Conservation (phyloP, 2,113 vertebrate species). For the Mirounga angustirostris region DNA sequence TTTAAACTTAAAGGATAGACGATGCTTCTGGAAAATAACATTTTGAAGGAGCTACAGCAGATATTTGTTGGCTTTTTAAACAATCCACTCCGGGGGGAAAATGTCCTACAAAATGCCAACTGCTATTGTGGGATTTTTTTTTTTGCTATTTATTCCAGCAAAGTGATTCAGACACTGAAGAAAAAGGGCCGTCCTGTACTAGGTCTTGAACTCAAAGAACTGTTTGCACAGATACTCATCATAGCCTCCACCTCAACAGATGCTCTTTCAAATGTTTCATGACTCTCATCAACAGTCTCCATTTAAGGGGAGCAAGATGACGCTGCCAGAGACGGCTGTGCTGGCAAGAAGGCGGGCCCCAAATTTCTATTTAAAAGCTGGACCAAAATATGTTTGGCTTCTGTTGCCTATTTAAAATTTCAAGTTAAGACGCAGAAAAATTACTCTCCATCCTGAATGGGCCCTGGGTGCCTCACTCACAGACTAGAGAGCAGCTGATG, state of each 20-base stretch:
- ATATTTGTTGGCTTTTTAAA: neutral
- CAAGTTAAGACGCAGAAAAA: constrained; percentile 24
- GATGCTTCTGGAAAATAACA: constrained; percentile 58
- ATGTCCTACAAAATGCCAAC: constrained; percentile 31
- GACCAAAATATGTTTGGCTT: constrained; percentile 56
- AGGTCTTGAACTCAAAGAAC: constrained; percentile 59
- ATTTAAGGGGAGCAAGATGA: neutral
- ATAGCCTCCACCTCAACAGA: constrained; percentile 57
- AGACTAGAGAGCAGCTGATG: neutral
- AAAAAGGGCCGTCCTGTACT: constrained; percentile 32
- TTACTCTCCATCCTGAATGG: constrained; percentile 42
- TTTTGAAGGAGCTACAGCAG: neutral
- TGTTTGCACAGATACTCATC: constrained; percentile 16
- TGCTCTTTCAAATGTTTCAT: constrained; percentile 50
- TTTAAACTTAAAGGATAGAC: neutral
- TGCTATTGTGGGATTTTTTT: neutral
- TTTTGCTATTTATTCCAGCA: constrained; percentile 53
- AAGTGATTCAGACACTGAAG: constrained; percentile 54
- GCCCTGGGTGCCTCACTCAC: neutral
- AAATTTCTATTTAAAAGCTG: constrained; percentile 59
- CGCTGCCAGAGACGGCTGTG: neutral
- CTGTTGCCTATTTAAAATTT: constrained; percentile 60
- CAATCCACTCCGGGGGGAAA: neutral
- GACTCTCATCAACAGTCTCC: constrained; percentile 1
- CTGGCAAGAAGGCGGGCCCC: constrained; percentile 10